Evolutionary conservation across 2,113 vertebrate genomes (phyloP), one percentile per base, ranked within the genome.

Genomic region (Tupaia chinensis): DNA sequence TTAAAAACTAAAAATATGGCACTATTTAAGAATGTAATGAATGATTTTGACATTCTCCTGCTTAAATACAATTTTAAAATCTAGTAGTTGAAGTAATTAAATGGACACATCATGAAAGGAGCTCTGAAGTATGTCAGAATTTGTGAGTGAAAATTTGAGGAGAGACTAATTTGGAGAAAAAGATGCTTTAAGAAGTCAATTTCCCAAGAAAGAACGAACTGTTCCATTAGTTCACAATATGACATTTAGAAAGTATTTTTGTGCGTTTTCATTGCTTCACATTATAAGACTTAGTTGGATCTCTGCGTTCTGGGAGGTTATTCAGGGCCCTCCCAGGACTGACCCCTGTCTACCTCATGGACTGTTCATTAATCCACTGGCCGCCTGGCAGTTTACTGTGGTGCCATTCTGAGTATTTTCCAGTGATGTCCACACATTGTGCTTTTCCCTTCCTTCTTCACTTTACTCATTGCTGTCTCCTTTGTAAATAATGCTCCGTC

Each of bases 351-450:
- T 5, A 12, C n/a, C 19, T 25, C 69, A 68, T 22, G 8, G 23
- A 16, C 34, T 9, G 9, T 15, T 68, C 7, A 12, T 12, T 13
- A 23, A 7, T 61, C n/a, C 22, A 16, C 22, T 12, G 7, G 17
- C 27, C 80, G 17, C 53, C 68, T 22, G 11, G 53, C n/a, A 27
- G 15, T 9, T 3, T 25, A 6, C 9, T 10, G 9, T 7, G 54
- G 9, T 61, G 23, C 22, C 13, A 7, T 9, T 13, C 16, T 3
- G 54, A 7, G 27, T n/a, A 11, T 22, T 32, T 60, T 66, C 15
- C 83, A 9, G 15, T 56, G 5, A 20, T 19, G n/a, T 29, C 2
- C 20, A 2, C 29, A 22, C 14, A 5, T 5, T 2, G 0, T 5
- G 23, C 23, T n/a, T 32, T 72, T 72, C 44, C 81, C 0, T 20